These are phyloP conservation scores for Pachyseris speciosa DNA, from an alignment of 64 coral and sea anemone genomes.

Conservation along the genomic window DNA sequence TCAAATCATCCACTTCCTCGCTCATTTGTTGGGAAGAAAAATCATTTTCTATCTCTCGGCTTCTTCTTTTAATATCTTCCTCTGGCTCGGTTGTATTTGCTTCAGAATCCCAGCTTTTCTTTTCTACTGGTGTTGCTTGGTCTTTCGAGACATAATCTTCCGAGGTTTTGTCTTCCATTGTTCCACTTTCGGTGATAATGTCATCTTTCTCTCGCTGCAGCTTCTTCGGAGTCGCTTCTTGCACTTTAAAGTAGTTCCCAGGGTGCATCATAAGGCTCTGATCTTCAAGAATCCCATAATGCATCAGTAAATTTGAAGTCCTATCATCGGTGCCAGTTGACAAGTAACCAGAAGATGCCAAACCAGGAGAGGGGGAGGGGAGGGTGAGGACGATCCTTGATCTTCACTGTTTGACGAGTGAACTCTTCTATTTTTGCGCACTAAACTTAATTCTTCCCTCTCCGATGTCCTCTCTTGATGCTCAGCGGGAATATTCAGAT, in stretches of 20 bases:
- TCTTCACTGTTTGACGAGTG: background rate
- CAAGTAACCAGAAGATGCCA: background rate
- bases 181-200: background rate
- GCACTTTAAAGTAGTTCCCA: background rate
- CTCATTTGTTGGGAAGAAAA: background rate
- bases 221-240: background rate
- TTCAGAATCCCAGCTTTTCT: background rate
- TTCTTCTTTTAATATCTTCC: background rate
- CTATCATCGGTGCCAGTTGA: background rate
- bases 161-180: background rate
- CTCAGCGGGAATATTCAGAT: background rate
- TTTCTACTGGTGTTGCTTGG: background rate
- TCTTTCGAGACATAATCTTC: background rate
- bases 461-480: background rate
- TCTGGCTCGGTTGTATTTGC: background rate
- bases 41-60: background rate
- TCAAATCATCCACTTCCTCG: conserved; percentile 46
- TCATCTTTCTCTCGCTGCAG: background rate
- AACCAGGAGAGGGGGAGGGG: background rate
- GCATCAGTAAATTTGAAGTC: no score
- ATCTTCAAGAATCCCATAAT: background rate
- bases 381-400: background rate
- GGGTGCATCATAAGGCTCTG: background rate
- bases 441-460: background rate
- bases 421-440: background rate